Evolutionary conservation across 2,888 invertebrate genomes (phyloP).

Genomic region (Pyrrhosoma nymphula): DNA sequence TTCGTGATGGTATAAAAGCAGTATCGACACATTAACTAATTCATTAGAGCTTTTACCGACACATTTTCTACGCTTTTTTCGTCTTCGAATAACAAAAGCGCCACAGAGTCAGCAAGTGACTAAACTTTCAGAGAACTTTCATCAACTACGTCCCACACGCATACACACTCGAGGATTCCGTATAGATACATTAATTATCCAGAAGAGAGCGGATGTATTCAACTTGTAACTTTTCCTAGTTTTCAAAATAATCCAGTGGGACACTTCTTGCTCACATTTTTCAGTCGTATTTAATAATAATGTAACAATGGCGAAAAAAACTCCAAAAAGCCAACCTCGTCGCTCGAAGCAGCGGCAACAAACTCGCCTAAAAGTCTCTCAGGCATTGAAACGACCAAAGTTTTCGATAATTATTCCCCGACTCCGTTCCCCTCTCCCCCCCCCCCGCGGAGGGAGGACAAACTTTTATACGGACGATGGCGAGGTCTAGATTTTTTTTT

Average conservation of each 20-base stretch:
- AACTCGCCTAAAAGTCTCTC: not conserved
- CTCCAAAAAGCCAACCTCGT: not conserved
- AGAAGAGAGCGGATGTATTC: not conserved
- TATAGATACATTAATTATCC: constrained; percentile 6
- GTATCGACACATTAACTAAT: too few species aligned
- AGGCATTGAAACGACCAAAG: constrained; percentile 36
- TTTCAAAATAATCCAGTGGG: constrained; percentile 21
- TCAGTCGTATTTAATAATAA: constrained; percentile 23
- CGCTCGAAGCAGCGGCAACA: not conserved
- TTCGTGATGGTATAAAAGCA: too few species aligned
- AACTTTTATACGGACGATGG: constrained; percentile 13
- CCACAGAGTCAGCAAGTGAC: not conserved
- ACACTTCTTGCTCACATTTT: constrained; percentile 2
- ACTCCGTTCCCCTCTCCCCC: constrained; percentile 15
- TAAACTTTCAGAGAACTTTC: not conserved
- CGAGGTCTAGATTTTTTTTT: constrained; percentile 2
- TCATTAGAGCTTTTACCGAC: too few species aligned
- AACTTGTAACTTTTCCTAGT: constrained; percentile 10
- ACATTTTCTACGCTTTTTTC: not conserved
- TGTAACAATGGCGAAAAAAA: not conserved
- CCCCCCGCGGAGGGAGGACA: not conserved
- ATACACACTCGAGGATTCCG: not conserved
- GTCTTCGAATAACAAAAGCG: not conserved
- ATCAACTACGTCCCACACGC: not conserved
- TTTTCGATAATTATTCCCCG: constrained; percentile 35